Evolutionary conservation across 2,113 vertebrate species (phyloP).

Genomic region (Petaurus breviceps): DNA sequence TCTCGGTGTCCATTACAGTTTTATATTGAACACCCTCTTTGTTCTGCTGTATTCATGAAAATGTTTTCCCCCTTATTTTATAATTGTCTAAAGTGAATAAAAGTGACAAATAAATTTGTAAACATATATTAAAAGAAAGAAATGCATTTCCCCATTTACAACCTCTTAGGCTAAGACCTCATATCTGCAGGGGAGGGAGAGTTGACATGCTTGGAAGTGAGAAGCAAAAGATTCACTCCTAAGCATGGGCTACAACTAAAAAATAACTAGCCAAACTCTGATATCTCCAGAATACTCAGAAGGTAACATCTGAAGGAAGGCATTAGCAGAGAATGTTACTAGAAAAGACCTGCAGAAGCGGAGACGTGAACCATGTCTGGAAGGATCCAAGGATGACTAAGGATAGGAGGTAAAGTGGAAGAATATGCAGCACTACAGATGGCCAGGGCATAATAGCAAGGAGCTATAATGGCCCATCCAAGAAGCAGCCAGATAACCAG

Average conservation of each 20-base stretch:
- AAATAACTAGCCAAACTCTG: neutral
- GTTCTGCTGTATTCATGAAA: no score
- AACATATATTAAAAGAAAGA: no score
- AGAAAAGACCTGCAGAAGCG: neutral
- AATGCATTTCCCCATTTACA: neutral
- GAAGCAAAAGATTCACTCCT: neutral
- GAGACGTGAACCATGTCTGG: neutral
- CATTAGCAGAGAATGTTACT: neutral
- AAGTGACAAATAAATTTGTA: no score
- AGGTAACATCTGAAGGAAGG: neutral
- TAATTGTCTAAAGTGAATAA: no score
- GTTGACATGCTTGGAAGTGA: neutral
- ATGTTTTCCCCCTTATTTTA: no score
- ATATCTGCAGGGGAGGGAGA: neutral
- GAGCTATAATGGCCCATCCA: neutral
- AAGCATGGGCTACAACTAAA: neutral
- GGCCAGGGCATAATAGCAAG: neutral
- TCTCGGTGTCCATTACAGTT: no score
- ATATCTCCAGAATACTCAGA: neutral
- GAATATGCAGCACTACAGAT: rapidly evolving
- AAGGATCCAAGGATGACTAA: neutral
- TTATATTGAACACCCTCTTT: no score
- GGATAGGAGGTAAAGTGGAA: neutral
- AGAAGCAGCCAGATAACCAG: neutral
- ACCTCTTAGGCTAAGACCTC: neutral